Base-by-base conservation (phyloP, 1,140 invertebrate species). In the Aradophagus sp. region DNA sequence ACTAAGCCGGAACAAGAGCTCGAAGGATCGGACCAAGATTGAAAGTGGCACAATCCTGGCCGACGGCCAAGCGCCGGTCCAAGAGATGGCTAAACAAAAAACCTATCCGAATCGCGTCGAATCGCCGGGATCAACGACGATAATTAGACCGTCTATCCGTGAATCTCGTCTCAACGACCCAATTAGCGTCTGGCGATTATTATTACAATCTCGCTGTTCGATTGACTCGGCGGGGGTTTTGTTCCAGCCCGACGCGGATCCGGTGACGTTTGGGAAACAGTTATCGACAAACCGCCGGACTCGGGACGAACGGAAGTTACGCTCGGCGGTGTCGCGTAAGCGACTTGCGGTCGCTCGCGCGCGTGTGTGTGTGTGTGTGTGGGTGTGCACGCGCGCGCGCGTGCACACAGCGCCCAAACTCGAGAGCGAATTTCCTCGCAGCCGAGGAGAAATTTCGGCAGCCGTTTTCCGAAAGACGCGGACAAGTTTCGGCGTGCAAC, bases 311-410 rank as follows among this genome's bases (percentile, higher is more conserved):
- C 66, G 61, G 55, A 69, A 70, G 65, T 74, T 74, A 70, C 53
- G 71, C 67, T 73, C 63, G 69, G 62, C 77, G 75, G 58, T 77
- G 73, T 76, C 71, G 47, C 70, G 53, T 79, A 73, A 75, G 48
- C 72, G 74, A 59, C 65, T 66, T 70, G 39, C 39, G 61, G 63
- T 62, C 29, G 35, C 42, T 45, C 56, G 12, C 42, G 26, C 50
- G 47, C 29, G 17, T 42, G 12, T 48, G 29, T 47, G 3, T 26
- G 17, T 8, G 20, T 23, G 20, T 23, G n/a, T n/a, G n/a, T n/a
- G n/a, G n/a, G n/a, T n/a, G n/a, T n/a, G n/a, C n/a, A n/a, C n/a
- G n/a, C n/a, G n/a, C n/a, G n/a, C n/a, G n/a, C n/a, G n/a, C n/a
- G n/a, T n/a, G n/a, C n/a, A n/a, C n/a, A n/a, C n/a, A n/a, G n/a